Conservation (phyloP, 2,113 vertebrate genomes). For the Nothocercus julius region DNA sequence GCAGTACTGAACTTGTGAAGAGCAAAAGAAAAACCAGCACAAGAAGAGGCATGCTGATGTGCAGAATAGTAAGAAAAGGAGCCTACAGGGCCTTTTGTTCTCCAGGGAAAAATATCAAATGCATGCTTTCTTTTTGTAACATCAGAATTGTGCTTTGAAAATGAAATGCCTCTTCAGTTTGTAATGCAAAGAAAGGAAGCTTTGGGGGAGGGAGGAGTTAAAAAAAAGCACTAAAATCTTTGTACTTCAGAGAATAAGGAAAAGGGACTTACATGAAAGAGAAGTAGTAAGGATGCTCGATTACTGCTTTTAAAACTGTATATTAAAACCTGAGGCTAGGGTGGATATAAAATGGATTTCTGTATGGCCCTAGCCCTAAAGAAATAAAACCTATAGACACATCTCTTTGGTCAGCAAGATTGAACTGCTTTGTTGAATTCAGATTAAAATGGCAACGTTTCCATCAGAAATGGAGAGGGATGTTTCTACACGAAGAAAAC, state of each 20-base stretch:
- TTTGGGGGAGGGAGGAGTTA: not conserved
- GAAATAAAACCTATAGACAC: not conserved
- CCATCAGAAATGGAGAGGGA: not conserved
- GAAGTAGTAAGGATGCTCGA: not conserved
- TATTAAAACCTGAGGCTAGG: not conserved
- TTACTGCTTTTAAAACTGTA: not conserved
- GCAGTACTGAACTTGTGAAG: not conserved
- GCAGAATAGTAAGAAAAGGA: not conserved
- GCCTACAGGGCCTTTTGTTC: not conserved
- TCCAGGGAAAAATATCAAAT: not conserved
- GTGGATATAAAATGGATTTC: not conserved
- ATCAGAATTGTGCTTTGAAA: not conserved
- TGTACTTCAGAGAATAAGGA: not conserved
- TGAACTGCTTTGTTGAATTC: not conserved
- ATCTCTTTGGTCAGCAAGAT: not conserved
- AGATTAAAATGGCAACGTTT: not conserved
- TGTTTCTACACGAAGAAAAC: not conserved
- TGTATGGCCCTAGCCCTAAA: not conserved
- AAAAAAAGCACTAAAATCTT: not conserved
- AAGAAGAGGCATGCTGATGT: not conserved
- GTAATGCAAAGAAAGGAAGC: not conserved
- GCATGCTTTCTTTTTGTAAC: not conserved
- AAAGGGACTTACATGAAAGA: not conserved
- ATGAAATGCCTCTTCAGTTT: not conserved
- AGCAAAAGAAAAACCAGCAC: not conserved